Evolutionary conservation across 1,140 invertebrate species (phyloP).

Genomic region (Leptopilina boulardi): DNA sequence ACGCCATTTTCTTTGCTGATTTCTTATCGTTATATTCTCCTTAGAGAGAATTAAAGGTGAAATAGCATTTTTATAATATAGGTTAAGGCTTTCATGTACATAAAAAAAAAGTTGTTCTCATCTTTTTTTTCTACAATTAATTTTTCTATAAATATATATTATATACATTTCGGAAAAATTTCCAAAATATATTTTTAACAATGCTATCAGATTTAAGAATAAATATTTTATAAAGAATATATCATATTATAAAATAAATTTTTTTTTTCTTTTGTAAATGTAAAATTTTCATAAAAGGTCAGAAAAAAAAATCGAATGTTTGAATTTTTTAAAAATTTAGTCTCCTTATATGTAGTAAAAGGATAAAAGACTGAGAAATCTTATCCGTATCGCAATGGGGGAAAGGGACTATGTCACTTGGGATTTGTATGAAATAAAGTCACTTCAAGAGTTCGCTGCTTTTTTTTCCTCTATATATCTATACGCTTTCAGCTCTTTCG

Average conservation of each 20-base stretch:
- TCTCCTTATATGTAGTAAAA: not conserved
- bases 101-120: constrained; percentile 1
- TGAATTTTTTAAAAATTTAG: not conserved
- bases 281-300: not conserved
- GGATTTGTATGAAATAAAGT: constrained; percentile 29
- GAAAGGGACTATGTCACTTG: not conserved
- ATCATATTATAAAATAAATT: not conserved
- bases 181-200: no score
- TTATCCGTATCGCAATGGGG: constrained; percentile 8
- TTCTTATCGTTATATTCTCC: constrained; percentile 18
- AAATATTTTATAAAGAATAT: no score
- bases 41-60: not conserved
- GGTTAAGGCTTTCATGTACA: constrained; percentile 1
- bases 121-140: not conserved
- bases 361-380: not conserved
- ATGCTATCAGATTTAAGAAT: no score
- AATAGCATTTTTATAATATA: not conserved
- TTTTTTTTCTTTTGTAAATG: not conserved
- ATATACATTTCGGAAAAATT: no score
- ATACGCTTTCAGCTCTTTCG: constrained; percentile 14
- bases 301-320: not conserved
- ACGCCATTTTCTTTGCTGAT: constrained; percentile 46
- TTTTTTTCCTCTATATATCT: constrained; percentile 4
- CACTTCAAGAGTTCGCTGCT: not conserved
- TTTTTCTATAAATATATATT: not conserved